These are phyloP conservation scores for Lacanobia oleracea DNA, from an alignment of 2,888 invertebrate species.

Conservation along the genomic window DNA sequence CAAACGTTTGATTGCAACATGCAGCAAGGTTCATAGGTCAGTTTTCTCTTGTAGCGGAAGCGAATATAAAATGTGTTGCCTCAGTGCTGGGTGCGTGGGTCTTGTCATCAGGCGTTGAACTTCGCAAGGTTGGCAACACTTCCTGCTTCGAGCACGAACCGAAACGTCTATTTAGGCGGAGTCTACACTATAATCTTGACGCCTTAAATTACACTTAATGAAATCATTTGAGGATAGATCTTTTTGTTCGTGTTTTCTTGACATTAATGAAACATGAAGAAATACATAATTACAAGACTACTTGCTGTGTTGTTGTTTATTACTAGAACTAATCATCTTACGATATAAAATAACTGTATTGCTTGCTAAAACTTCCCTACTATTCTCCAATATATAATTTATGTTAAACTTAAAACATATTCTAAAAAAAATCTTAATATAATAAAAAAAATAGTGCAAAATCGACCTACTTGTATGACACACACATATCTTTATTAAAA, in stretches of 20 bases:
- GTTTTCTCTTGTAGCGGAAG: slow-evolving; percentile 84
- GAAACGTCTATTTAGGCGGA: slow-evolving; percentile 68
- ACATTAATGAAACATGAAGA: slow-evolving; percentile 22
- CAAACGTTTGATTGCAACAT: slow-evolving; percentile 70
- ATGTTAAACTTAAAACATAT: not conserved
- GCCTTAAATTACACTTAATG: slow-evolving; percentile 47
- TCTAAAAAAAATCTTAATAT: not conserved
- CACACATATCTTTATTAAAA: slow-evolving; percentile 51
- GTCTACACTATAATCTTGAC: slow-evolving; percentile 61
- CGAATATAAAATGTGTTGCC: slow-evolving; percentile 69
- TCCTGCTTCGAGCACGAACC: slow-evolving; percentile 78
- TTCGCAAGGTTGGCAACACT: slow-evolving; percentile 78
- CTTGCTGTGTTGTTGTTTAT: not conserved
- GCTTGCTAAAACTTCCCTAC: not conserved
- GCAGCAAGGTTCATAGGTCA: slow-evolving; percentile 77
- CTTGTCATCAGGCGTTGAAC: slow-evolving; percentile 81
- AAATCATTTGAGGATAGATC: slow-evolving; percentile 46
- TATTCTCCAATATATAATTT: not conserved
- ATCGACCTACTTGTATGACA: slow-evolving; percentile 17
- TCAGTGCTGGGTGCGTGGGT: slow-evolving; percentile 63
- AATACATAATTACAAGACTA: not conserved
- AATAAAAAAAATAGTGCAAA: not conserved
- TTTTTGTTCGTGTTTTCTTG: slow-evolving; percentile 44
- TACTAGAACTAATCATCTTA: not conserved
- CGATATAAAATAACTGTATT: not conserved